Conservation (phyloP, 2,113 vertebrate species). For the Phainopepla nitens region DNA sequence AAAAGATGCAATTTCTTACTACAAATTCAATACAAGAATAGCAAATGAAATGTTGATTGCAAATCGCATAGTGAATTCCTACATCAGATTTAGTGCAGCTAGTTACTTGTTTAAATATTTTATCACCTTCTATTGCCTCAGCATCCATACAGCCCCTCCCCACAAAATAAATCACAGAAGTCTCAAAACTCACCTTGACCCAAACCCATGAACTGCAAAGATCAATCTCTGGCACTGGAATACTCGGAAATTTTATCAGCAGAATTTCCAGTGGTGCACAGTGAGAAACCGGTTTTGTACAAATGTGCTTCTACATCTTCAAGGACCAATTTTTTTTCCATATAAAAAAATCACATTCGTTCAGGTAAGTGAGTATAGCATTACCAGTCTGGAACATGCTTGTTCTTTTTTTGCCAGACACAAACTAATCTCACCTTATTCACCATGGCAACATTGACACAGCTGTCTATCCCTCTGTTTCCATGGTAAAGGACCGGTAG, state of each 20-base stretch:
- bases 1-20: background rate
- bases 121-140: background rate
- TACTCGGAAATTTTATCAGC: background rate
- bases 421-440: background rate
- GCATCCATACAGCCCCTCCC: background rate
- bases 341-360: background rate
- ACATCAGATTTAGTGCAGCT: background rate
- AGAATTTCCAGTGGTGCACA: background rate
- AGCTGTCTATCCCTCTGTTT: background rate
- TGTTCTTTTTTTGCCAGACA: background rate
- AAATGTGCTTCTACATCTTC: background rate
- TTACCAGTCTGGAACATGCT: background rate
- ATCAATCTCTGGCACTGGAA: background rate
- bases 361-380: background rate
- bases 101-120: background rate
- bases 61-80: background rate
- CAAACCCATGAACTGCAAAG: background rate
- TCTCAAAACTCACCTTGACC: background rate
- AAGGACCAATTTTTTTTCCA: background rate
- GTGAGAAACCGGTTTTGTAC: background rate
- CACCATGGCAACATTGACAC: background rate
- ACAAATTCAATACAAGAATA: background rate
- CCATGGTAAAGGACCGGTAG: background rate
- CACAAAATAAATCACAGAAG: background rate
- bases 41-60: background rate